Evolutionary conservation across 2,113 vertebrate genomes (phyloP).

Genomic region (Calonectris borealis): DNA sequence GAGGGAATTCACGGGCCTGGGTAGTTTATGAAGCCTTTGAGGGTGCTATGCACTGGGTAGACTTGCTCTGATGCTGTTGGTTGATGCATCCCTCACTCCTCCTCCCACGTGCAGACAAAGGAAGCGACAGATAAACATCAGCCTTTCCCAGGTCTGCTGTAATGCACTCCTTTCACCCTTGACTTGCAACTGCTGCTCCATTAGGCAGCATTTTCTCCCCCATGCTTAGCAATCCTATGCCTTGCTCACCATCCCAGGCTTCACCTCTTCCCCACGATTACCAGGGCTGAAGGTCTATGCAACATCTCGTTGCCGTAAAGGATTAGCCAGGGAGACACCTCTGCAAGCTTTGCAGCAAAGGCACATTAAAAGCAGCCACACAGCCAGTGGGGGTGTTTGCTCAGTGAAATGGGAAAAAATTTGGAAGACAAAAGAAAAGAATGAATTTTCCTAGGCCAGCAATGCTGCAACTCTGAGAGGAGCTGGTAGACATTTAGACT

Average conservation of each 20-base stretch:
- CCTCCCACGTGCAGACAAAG: neutral
- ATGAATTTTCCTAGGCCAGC: neutral
- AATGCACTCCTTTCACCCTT: neutral
- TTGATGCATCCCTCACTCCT: neutral
- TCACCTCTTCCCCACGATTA: neutral
- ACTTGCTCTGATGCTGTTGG: neutral
- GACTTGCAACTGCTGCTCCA: neutral
- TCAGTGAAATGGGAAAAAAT: neutral
- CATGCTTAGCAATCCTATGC: neutral
- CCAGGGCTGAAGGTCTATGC: neutral
- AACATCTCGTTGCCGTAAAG: neutral
- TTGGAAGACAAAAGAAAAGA: neutral
- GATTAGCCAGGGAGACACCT: neutral
- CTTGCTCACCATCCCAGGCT: neutral
- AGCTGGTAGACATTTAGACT: neutral
- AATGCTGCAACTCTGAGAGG: neutral
- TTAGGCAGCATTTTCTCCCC: neutral
- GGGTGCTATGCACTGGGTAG: neutral
- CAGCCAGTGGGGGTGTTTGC: neutral
- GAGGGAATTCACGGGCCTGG: too few relatives aligned
- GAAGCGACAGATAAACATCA: neutral
- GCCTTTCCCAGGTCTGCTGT: neutral
- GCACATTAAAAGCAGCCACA: neutral
- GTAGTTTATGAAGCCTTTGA: neutral
- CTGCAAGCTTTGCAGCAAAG: neutral